Base-by-base conservation (phyloP, 2,113 vertebrate genomes). In the Cyphomyrus plagiostoma region DNA sequence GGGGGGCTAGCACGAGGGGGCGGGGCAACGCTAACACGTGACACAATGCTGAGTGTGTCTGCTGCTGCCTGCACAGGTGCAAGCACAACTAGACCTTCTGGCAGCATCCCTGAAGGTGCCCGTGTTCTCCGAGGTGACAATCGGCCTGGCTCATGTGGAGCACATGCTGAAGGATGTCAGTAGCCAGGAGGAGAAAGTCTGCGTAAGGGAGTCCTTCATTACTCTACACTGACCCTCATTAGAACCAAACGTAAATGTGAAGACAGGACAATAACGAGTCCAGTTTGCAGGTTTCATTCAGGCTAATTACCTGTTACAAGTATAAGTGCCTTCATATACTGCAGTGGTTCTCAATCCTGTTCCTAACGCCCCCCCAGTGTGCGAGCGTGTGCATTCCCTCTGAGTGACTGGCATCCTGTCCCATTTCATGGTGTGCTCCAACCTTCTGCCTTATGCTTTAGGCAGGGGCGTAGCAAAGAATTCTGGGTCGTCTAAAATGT, bases 101-200 rank as follows among this genome's bases (percentile, higher is more conserved):
- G 96, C 94, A 1, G 98, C 98, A 92, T 97, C 96, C 91, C 93
- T 98, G 21, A 45, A 62, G 19, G 30, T 35, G 6, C 91, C 92
- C 7, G 85, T 94, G 90, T 97, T 98, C 93, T 96, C 96, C 0
- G 98, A 98, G 39, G 94, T 98, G 2, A 98, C 97, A 91, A 97
- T 98, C 93, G 98, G 98, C 93, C 96, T 94, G 13, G 96, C 96
- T 0, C 98, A 99, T 0, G 97, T 95, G 21, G 96, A 98, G 88
- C 98, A 98, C 89, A 96, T 98, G 92, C 94, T 98, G 90, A 96
- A 94, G 91, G 98, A 98, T 89, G 96, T 99, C 88, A 90, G 90
- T 90, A 92, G 45, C 92, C 97, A 97, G 0, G 97, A 98, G 93
- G 96, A 97, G 92, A 97, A 94, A 93, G 95, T 97, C 46, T 53